Percentiles rank a stretch among this genome's conserved stretches.
These are phyloP conservation scores for Apis dorsata DNA, from an alignment of 1,140 invertebrate genomes.

Conservation along the genomic window DNA sequence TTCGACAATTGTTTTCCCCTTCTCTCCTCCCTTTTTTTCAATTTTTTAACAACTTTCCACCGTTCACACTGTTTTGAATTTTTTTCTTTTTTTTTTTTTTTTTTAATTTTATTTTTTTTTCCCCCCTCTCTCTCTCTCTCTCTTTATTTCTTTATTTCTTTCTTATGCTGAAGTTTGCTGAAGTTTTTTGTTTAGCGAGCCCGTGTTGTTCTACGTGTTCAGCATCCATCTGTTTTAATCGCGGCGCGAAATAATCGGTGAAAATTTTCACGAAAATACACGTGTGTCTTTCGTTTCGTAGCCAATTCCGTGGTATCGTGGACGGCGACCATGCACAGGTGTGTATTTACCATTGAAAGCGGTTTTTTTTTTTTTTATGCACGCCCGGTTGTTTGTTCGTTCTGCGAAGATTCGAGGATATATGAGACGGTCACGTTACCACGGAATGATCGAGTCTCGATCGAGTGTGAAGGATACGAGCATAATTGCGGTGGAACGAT, in stretches of 20 bases:
- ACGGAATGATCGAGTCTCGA: constrained; percentile 16
- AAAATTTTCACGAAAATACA: not conserved
- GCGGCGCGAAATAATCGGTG: constrained; percentile 30
- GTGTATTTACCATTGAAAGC: not conserved
- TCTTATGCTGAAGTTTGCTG: constrained; percentile 12
- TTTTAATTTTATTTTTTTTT: constrained; percentile 25
- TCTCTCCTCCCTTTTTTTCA: constrained; percentile 31
- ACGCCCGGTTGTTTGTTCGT: not conserved
- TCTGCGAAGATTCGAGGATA: not conserved
- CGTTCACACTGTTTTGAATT: constrained; percentile 23
- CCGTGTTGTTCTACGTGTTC: constrained; percentile 1
- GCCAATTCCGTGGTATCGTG: constrained; percentile 3
- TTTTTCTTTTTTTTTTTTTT: constrained; percentile 23
- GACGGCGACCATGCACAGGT: not conserved
- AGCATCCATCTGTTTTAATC: constrained; percentile 27
- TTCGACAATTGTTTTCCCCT: constrained; percentile 60
- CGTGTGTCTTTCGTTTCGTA: not conserved
- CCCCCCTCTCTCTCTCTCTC: not conserved
- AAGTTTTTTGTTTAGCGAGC: constrained; percentile 49
- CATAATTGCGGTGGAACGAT: constrained; percentile 31
- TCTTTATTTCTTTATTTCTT: not conserved
- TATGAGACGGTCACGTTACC: constrained; percentile 1
- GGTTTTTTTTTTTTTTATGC: not conserved
- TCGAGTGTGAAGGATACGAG: not conserved
- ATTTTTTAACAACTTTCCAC: constrained; percentile 23